phyloP scores from a whole-genome alignment of 2,888 invertebrate genomes.

The Pollenia amentaria region DNA sequence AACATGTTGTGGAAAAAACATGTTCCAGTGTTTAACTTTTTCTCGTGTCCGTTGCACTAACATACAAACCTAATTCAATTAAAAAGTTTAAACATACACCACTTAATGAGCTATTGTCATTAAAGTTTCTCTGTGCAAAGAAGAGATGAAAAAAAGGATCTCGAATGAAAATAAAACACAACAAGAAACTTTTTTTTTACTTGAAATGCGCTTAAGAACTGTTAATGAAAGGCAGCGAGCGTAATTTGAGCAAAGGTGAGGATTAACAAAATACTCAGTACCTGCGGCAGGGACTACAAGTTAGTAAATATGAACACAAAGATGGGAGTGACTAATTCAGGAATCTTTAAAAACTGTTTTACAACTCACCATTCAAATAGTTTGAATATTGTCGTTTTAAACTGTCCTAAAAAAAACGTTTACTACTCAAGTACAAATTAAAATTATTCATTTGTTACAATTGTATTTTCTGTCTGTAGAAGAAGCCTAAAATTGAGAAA shows the following conservation, averaged over 20 bases:
- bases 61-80: conserved; percentile 74
- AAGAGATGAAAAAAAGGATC: conserved; percentile 22
- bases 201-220: conserved; percentile 50
- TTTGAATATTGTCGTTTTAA: background rate
- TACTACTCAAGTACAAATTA: background rate
- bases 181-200: conserved; percentile 46
- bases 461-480: background rate
- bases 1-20: conserved; percentile 55
- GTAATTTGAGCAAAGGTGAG: conserved; percentile 33
- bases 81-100: conserved; percentile 75
- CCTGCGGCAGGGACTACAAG: background rate
- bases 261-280: background rate
- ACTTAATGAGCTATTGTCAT: conserved; percentile 72
- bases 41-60: conserved; percentile 56
- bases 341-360: too few species aligned
- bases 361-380: too few species aligned
- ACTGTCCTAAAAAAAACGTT: background rate
- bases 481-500: too few species aligned
- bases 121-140: conserved; percentile 62
- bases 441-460: background rate
- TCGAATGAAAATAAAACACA: conserved; percentile 9
- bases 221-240: conserved; percentile 54
- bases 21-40: conserved; percentile 59
- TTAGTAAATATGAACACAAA: background rate
- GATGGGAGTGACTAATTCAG: too few species aligned